Percentiles rank a stretch among this genome's conserved stretches.
These are phyloP conservation scores for Ptychoptera albimana DNA, from an alignment of 2,888 invertebrate species.

Conservation along the genomic window DNA sequence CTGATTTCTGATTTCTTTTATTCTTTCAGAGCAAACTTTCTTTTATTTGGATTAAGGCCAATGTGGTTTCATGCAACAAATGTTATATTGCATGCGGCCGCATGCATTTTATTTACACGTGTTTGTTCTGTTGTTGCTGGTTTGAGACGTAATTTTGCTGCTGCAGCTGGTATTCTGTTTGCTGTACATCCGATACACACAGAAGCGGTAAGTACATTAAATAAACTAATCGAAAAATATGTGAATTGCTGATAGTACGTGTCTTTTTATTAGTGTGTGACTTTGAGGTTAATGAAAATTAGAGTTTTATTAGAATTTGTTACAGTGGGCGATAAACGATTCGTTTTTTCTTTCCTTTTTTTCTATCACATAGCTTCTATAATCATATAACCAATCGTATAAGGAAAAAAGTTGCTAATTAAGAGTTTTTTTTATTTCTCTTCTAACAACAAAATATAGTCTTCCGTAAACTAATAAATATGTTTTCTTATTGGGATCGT, in stretches of 20 bases:
- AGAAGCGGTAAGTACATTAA: slow-evolving; percentile 57
- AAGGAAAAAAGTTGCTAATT: too few relatives aligned
- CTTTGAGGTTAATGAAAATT: too few relatives aligned
- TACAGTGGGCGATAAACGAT: too few relatives aligned
- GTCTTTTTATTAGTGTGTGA: background rate
- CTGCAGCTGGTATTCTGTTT: slow-evolving; percentile 58
- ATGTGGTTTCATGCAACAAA: slow-evolving; percentile 72
- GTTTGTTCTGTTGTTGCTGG: slow-evolving; percentile 51
- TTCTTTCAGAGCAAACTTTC: slow-evolving; percentile 57
- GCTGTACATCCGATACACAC: slow-evolving; percentile 80
- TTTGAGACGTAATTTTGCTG: slow-evolving; percentile 44
- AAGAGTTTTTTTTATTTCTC: too few relatives aligned
- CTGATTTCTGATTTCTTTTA: slow-evolving; percentile 10
- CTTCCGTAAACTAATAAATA: too few relatives aligned
- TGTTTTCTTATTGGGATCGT: too few relatives aligned
- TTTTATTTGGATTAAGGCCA: slow-evolving; percentile 50
- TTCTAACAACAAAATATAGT: too few relatives aligned
- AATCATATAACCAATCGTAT: too few relatives aligned
- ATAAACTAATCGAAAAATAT: background rate
- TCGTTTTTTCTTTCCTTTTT: too few relatives aligned
- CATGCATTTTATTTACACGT: slow-evolving; percentile 54
- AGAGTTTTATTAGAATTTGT: too few relatives aligned
- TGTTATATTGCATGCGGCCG: slow-evolving; percentile 56
- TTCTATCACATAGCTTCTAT: too few relatives aligned
- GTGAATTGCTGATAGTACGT: background rate